Conservation (phyloP, 2,113 vertebrate genomes). For the Willisornis vidua region DNA sequence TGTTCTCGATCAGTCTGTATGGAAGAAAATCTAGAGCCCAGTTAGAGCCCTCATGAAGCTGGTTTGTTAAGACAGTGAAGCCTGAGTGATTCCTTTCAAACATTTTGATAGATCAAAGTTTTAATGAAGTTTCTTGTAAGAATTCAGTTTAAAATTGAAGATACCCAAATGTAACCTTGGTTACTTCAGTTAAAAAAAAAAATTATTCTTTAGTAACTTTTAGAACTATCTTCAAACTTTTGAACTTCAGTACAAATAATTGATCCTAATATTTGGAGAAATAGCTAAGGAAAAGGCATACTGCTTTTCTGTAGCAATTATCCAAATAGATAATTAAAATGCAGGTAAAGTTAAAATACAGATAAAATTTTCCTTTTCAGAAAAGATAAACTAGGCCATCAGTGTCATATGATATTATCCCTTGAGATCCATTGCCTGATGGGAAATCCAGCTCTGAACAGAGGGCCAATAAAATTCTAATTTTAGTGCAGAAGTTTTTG, state of each 20-base stretch:
- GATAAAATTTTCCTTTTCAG: neutral
- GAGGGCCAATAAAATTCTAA: neutral
- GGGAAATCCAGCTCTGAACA: neutral
- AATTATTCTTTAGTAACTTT: neutral
- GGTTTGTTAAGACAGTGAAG: neutral
- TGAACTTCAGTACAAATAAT: neutral
- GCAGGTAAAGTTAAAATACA: neutral
- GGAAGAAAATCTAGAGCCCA: neutral
- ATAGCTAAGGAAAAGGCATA: neutral
- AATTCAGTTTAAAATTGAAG: neutral
- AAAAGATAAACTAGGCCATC: neutral
- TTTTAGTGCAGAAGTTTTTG: neutral
- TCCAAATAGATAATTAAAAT: neutral
- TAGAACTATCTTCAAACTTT: neutral
- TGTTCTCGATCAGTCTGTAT: neutral
- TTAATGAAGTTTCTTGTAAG: neutral
- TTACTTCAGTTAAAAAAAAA: neutral
- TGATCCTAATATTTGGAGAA: neutral
- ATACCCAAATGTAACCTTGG: fast-evolving
- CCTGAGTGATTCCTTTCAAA: neutral
- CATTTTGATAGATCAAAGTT: neutral
- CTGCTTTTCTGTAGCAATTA: neutral
- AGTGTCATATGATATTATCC: neutral
- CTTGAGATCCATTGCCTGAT: neutral
- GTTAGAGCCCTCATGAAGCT: neutral